Conservation (phyloP, 2,113 vertebrate species). For the Odocoileus virginianus region DNA sequence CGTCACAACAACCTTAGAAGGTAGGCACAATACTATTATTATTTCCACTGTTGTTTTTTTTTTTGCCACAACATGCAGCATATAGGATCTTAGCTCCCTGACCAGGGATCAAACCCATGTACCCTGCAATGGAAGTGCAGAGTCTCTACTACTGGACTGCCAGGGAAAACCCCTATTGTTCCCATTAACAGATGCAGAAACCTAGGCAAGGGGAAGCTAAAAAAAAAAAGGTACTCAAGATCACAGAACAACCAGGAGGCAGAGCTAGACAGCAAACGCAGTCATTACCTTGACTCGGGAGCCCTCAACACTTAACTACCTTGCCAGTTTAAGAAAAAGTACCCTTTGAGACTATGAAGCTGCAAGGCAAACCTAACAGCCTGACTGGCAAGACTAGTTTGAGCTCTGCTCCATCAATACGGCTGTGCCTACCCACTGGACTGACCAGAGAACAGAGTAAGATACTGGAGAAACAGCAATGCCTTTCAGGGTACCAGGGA, state of each 20-base stretch:
- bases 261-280: neutral
- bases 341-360: neutral
- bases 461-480: neutral
- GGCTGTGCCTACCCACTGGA: neutral
- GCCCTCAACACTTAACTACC: neutral
- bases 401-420: neutral
- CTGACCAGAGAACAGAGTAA: neutral
- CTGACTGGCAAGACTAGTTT: neutral
- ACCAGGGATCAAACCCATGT: neutral
- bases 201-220: neutral
- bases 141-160: neutral
- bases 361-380: neutral
- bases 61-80: neutral
- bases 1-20: neutral
- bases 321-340: neutral
- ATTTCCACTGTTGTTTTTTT: neutral
- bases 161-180: neutral
- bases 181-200: neutral
- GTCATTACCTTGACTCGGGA: neutral
- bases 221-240: neutral
- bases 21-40: neutral
- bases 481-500: neutral
- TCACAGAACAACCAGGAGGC: neutral
- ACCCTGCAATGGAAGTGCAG: neutral
- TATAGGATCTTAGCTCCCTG: neutral